Evolutionary conservation across 2,797 vertebrate genomes (phyloP), one percentile per base, ranked within the genome.

Genomic region (Alfaro cultratus): DNA sequence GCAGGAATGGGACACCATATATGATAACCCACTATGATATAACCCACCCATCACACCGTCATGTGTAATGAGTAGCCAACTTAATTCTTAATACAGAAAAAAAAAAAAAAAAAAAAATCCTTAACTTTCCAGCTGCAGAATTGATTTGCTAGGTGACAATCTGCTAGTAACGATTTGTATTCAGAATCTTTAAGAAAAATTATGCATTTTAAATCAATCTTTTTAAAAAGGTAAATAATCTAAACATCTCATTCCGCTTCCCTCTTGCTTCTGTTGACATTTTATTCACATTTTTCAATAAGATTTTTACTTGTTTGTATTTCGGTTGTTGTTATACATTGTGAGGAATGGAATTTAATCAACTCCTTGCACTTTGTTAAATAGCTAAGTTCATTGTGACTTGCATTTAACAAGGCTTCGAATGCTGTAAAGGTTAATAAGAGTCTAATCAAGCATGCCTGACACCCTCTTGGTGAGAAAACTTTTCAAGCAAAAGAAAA

Each of bases 391-490:
- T 75, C 74, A 21, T 60, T 60, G 13, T 60, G 53, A 51, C 45
- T 76, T 67, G 49, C 39, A 73, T 55, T 73, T 46, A 67, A 77
- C 43, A 34, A 74, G 51, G 49, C 8, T 73, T 21, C 64, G 26
- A 12, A 34, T 12, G 4, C 9, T 10, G 26, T 53, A 60, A 82
- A 76, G 64, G 80, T 73, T 78, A 78, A 81, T 64, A 77, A 80
- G 76, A 10, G 31, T 78, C 76, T 23, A 57, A 76, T 83, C 49
- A 72, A 47, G 53, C 62, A 15, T 73, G 79, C 79, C 67, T 80
- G 76, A 81, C 81, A 73, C 26, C 43, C 43, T 57, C 82, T 26
- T 49, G 53, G 39, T n/a, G 8, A 26, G 21, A 29, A 46, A 70
- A 55, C 57, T 41, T 26, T 45, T 68, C 23, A 2, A 0, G 46